Percentiles rank a stretch among this genome's conserved stretches.
These are phyloP conservation scores for Dasyprocta punctata DNA, from an alignment of 2,113 vertebrate genomes.

Conservation along the genomic window DNA sequence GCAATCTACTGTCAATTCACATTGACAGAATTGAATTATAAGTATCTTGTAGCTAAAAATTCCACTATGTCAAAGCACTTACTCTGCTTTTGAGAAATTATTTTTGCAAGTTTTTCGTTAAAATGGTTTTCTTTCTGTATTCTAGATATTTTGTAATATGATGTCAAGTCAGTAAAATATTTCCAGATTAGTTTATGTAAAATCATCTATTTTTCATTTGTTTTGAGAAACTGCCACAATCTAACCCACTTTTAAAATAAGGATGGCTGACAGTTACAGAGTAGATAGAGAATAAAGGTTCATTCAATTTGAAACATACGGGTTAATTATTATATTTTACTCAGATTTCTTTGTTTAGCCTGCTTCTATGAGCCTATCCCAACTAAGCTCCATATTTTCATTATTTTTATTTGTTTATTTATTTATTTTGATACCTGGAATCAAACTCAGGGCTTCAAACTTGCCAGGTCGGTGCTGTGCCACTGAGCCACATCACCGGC, in stretches of 20 bases:
- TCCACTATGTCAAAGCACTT: neutral
- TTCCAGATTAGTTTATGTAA: neutral
- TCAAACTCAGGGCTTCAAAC: too few relatives aligned
- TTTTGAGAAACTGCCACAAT: constrained; percentile 25
- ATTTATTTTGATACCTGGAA: too few relatives aligned
- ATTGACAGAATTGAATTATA: neutral
- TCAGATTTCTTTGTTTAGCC: neutral
- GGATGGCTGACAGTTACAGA: neutral
- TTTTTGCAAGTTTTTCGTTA: neutral
- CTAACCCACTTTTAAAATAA: constrained; percentile 30
- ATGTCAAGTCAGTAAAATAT: neutral
- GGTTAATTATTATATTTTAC: neutral
- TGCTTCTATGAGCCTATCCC: neutral
- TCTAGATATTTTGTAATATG: neutral
- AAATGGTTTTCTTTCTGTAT: neutral
- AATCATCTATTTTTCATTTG: neutral
- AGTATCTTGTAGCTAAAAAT: neutral
- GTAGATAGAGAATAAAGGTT: neutral
- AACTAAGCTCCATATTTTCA: neutral
- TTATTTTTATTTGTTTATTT: too few relatives aligned
- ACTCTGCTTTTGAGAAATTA: neutral
- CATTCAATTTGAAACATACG: neutral
- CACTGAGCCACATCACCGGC: too few relatives aligned
- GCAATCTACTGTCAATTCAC: neutral
- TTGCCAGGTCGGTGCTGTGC: too few relatives aligned